Evolutionary conservation across 1,140 invertebrate species (phyloP).

Genomic region (Drosophila lini): DNA sequence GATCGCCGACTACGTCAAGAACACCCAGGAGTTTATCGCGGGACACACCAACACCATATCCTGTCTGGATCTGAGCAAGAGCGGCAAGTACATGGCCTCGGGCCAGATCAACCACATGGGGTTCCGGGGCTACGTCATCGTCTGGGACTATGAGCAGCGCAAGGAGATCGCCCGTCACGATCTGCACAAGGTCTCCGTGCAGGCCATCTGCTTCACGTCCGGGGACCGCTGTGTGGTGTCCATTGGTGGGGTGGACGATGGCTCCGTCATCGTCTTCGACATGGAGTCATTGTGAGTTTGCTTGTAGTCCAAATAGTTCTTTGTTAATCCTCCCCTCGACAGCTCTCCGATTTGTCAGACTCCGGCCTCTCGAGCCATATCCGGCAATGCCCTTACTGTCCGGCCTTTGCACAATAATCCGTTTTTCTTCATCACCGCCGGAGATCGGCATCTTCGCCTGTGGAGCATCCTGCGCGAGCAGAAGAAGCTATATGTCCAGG

Average conservation of each 20-base stretch:
- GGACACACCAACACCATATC: constrained; percentile 94
- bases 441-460: constrained; percentile 88
- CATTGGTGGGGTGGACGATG: constrained; percentile 95
- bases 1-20: constrained; percentile 90
- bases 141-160: constrained; percentile 92
- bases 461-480: constrained; percentile 91
- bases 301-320: not conserved
- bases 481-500: constrained; percentile 88
- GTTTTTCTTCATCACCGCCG: constrained; percentile 89
- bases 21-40: constrained; percentile 90
- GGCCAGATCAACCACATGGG: constrained; percentile 96
- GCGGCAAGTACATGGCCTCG: constrained; percentile 92
- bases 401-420: constrained; percentile 86
- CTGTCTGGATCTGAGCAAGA: constrained; percentile 90
- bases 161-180: constrained; percentile 88
- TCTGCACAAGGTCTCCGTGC: constrained; percentile 93
- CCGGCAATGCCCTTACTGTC: constrained; percentile 88
- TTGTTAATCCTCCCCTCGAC: not conserved
- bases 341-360: constrained; percentile 87
- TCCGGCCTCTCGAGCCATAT: constrained; percentile 87
- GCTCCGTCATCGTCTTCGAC: constrained; percentile 91
- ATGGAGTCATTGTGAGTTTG: constrained; percentile 85
- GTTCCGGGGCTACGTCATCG: constrained; percentile 93
- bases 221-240: constrained; percentile 93
- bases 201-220: constrained; percentile 92